Evolutionary conservation across 2,113 vertebrate genomes (phyloP).

Genomic region (Gambusia holbrooki): DNA sequence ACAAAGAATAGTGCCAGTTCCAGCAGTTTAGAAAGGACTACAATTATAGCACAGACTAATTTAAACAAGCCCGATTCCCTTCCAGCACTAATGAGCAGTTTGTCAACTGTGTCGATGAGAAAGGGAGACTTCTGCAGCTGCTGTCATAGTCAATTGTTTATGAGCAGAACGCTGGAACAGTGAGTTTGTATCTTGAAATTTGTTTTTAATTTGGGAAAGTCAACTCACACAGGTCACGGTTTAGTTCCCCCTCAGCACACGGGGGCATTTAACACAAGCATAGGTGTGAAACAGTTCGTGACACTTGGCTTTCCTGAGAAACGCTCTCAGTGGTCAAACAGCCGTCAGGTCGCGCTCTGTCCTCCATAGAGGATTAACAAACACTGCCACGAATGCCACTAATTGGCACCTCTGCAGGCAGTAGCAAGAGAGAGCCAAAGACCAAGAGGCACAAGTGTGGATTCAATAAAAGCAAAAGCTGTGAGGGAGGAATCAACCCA

Average conservation of each 20-base stretch:
- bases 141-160: conserved; percentile 42
- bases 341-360: conserved; percentile 45
- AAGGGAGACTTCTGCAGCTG: conserved; percentile 48
- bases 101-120: conserved; percentile 50
- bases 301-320: conserved; percentile 60
- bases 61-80: conserved; percentile 63
- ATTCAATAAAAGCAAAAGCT: conserved; percentile 54
- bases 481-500: conserved; percentile 59
- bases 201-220: conserved; percentile 39
- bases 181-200: conserved; percentile 24
- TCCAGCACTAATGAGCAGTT: conserved; percentile 58
- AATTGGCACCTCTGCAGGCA: conserved; percentile 86
- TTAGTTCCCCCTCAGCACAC: conserved; percentile 31
- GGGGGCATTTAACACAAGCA: conserved; percentile 74
- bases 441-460: conserved; percentile 69
- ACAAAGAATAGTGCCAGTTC: conserved; percentile 68
- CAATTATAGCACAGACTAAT: conserved; percentile 73
- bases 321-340: conserved; percentile 45
- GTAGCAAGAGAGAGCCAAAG: conserved; percentile 74
- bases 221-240: conserved; percentile 39
- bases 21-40: conserved; percentile 64
- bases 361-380: conserved; percentile 73
- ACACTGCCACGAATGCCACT: conserved; percentile 80
- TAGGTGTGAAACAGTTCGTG: conserved; percentile 75
- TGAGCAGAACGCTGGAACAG: conserved; percentile 24